A percentile compares a stretch with the other conserved stretches of the same genome.
Evolutionary conservation across 2,113 vertebrate genomes (phyloP).

Genomic region (Sebastes fasciatus): DNA sequence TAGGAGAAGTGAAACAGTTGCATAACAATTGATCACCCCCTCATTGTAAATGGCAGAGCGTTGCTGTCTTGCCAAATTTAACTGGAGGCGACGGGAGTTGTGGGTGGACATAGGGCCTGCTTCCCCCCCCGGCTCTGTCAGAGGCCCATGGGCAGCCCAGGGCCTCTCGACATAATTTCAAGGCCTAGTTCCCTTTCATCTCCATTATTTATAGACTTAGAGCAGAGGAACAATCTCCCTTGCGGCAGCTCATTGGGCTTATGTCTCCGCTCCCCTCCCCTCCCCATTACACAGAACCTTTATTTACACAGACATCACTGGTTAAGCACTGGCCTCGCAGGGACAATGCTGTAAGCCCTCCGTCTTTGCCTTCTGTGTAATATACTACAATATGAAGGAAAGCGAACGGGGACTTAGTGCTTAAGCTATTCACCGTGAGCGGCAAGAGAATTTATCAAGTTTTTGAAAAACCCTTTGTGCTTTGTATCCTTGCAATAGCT

Average conservation of each 20-base stretch:
- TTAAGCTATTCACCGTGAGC: conserved; percentile 44
- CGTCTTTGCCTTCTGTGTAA: conserved; percentile 44
- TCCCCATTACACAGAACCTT: conserved; percentile 53
- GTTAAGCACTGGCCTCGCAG: conserved; percentile 68
- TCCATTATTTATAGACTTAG: conserved; percentile 76
- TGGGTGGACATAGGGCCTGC: conserved; percentile 60
- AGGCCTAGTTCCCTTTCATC: conserved; percentile 71
- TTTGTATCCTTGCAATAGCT: conserved; percentile 35
- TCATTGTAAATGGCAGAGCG: conserved; percentile 61
- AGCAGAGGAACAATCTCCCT: conserved; percentile 66
- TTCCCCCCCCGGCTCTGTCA: conserved; percentile 57
- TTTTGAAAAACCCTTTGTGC: conserved; percentile 29
- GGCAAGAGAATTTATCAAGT: conserved; percentile 49
- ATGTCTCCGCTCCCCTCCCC: conserved; percentile 29
- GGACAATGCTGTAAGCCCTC: conserved; percentile 63
- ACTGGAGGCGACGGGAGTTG: conserved; percentile 53
- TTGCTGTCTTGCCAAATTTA: conserved; percentile 58
- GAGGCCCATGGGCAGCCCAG: conserved; percentile 66
- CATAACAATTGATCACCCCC: conserved; percentile 65
- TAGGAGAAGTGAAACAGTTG: conserved; percentile 60
- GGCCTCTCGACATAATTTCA: conserved; percentile 68
- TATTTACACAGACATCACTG: conserved; percentile 76
- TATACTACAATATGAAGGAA: conserved; percentile 40
- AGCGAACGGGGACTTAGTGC: conserved; percentile 21
- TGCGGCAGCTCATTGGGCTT: conserved; percentile 67